Percentiles rank a stretch among this genome's conserved stretches.
phyloP scores from a whole-genome alignment of 1,140 invertebrate species.

The Drosophila pseudoananassae region DNA sequence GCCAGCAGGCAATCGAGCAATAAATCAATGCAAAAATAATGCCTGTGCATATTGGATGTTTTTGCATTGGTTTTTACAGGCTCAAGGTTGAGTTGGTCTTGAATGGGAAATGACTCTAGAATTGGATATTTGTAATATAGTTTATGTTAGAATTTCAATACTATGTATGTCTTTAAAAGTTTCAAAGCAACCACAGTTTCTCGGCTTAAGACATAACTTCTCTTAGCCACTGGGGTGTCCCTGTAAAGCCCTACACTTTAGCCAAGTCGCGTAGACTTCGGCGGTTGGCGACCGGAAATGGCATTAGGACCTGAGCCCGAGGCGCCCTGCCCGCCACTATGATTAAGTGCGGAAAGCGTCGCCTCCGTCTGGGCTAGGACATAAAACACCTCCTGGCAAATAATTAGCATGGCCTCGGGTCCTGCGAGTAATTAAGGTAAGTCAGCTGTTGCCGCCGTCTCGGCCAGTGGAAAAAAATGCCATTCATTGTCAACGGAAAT shows the following conservation, averaged over 20 bases:
- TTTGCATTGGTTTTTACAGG: not conserved
- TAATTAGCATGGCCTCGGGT: constrained; percentile 72
- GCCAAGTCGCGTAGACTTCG: constrained; percentile 16
- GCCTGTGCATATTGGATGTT: constrained; percentile 36
- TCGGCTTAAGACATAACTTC: too few relatives aligned
- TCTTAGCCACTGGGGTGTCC: not conserved
- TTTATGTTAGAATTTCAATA: not conserved
- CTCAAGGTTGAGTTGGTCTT: constrained; percentile 2
- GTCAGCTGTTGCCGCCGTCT: constrained; percentile 62
- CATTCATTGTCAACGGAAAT: constrained; percentile 59
- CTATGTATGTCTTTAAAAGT: not conserved
- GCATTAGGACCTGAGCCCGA: constrained; percentile 68
- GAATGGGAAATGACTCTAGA: not conserved
- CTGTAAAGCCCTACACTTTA: not conserved
- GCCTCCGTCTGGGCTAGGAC: constrained; percentile 11
- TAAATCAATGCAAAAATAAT: constrained; percentile 58
- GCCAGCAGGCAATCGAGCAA: constrained; percentile 40
- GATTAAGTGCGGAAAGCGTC: constrained; percentile 68
- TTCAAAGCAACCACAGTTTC: too few relatives aligned
- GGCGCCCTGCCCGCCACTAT: constrained; percentile 49
- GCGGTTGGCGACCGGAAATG: constrained; percentile 64
- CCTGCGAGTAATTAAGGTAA: constrained; percentile 75
- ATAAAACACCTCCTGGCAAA: constrained; percentile 58
- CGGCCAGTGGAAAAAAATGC: constrained; percentile 28
- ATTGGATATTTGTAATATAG: not conserved